Base-by-base conservation (phyloP, 2,113 vertebrate genomes). In the Onychostruthus taczanowskii region DNA sequence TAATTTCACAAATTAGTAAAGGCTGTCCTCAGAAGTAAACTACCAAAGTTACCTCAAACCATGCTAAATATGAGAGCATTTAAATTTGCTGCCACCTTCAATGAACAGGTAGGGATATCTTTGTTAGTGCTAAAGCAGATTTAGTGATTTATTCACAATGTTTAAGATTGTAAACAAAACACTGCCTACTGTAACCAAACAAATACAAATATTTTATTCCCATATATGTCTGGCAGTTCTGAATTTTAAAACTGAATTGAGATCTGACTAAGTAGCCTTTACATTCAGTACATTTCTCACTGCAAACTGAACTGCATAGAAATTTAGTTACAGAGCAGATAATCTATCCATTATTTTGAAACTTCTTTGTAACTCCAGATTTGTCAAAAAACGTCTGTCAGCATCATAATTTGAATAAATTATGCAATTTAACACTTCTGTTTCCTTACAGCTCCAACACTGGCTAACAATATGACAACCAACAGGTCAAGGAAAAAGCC, bases 381-480 rank as follows among this genome's bases (percentile, higher is more conserved):
- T 69, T 82, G 24, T 67, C 43, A 66, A 56, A 28, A 31, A 49
- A 75, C 8, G 0, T 69, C 55, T 68, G n/a, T 81, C 31, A 13
- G 9, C 43, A 64, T 27, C 16, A 23, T 43, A 2, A 12, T 27
- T 52, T 53, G n/a, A 83, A 39, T 72, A 43, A 69, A n/a, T 23
- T 9, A 33, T n/a, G 41, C 69, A 80, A 74, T 62, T 77, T 89
- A 68, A 85, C 22, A 27, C 26, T 85, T 88, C 10, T 95, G 37
- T 90, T 70, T 50, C 50, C 84, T 93, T 81, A 53, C 97, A 98
- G 98, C 86, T 98, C 89, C 95, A 96, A 5, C 98, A 98, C 93
- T 98, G 98, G 98, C 72, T 98, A 96, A 95, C 98, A 85, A 98
- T 98, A 97, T 98, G 97, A 98, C 84, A 89, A 41, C 59, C 47